Conservation (phyloP, 2,113 vertebrate genomes). For the Gasterosteus aculeatus region DNA sequence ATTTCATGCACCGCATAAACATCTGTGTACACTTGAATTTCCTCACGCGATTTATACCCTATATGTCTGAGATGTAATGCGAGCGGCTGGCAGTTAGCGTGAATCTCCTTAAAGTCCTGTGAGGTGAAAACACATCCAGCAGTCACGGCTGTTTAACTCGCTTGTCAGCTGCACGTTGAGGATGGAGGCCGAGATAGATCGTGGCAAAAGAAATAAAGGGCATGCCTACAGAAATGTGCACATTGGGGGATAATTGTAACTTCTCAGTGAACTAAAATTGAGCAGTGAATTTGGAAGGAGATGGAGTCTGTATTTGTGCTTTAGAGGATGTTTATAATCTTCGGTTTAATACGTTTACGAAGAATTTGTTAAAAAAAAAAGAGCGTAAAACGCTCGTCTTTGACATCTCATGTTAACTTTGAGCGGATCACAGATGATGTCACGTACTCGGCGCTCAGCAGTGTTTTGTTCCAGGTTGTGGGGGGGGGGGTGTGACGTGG, state of each 20-base stretch:
- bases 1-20: conserved; percentile 77
- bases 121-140: conserved; percentile 67
- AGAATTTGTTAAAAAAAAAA: neutral
- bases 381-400: neutral
- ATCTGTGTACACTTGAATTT: conserved; percentile 67
- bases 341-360: neutral
- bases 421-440: conserved; percentile 40
- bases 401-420: conserved; percentile 9
- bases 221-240: conserved; percentile 50
- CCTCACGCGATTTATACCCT: conserved; percentile 61
- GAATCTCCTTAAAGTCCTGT: conserved; percentile 70
- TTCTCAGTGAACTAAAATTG: conserved; percentile 51
- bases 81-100: conserved; percentile 65
- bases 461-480: conserved; percentile 2
- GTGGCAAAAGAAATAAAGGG: conserved; percentile 27
- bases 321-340: conserved; percentile 21
- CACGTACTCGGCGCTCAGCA: neutral
- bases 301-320: conserved; percentile 32
- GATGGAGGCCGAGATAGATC: conserved; percentile 56
- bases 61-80: conserved; percentile 66
- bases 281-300: conserved; percentile 59
- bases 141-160: conserved; percentile 68
- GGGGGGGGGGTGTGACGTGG: neutral
- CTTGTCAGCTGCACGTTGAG: conserved; percentile 59
- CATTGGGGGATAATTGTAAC: conserved; percentile 61